Base-by-base conservation (phyloP, 2,113 vertebrate genomes). In the Synchiropus splendidus region DNA sequence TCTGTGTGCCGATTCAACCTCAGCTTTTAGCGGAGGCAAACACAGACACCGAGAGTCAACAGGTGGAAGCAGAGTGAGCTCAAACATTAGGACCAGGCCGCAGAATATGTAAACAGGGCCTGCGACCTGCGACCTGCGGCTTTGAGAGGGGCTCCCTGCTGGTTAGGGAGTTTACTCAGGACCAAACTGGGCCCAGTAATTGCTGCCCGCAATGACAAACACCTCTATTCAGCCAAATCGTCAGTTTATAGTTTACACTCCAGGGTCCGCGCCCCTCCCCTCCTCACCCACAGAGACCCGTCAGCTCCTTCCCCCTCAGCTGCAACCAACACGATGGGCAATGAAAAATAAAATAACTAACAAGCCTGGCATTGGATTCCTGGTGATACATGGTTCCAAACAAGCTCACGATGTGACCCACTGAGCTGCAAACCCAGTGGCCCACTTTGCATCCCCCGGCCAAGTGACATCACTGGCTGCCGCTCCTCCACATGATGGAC, bases 121-220 rank as follows among this genome's bases (percentile, higher is more conserved):
- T 40, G 36, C 16, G 2, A 6, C 18, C 51, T 42, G 31, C 41
- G 18, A 54, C 39, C 11, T 16, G 40, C 5, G 34, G 48, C 15
- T 54, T 72, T 54, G 54, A 67, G 36, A 44, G 47, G 64, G 70
- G 56, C 63, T 52, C 61, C 69, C 73, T 61, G 58, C 66, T 61
- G 70, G 78, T 76, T 49, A 38, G 64, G 45, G 65, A 68, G 62
- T 73, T 78, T 72, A 69, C 75, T 63, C 63, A 66, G 61, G 63
- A 45, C 61, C 45, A 30, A 53, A 39, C 58, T 40, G 54, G 61
- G 63, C 61, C 58, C 36, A 53, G 71, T 69, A 74, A 74, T 63
- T 67, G 56, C 70, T 57, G 63, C 65, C 67, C 58, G 42, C 66
- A 42, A 61, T 53, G 54, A 85, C 73, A 83, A 80, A 82, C 68